Base-by-base conservation (phyloP, 2,888 invertebrate species). In the Caenorhabditis virilis region DNA sequence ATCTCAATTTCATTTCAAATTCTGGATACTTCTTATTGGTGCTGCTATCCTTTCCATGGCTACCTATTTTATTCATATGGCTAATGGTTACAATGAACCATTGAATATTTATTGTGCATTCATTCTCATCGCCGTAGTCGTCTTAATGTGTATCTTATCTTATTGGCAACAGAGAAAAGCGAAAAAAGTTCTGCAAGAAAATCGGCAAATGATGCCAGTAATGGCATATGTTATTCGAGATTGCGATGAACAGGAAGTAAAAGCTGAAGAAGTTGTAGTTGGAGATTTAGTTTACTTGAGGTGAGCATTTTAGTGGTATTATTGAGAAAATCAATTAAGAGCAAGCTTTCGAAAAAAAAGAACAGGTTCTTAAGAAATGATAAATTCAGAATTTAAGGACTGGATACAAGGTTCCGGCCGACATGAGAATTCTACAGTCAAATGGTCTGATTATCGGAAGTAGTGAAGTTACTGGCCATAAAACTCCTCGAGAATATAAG, bases 221-320 rank as follows among this genome's bases (percentile, higher is more conserved):
- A 76, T 69, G 55, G 69, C 80, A 36, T 51, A 72, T 26, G 86
- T 85, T 9, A 77, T 95, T 82, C 90, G 97, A 78, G 93, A 94
- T 86, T 93, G 93, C 77, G 92, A 93, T 86, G 93, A 93, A 85
- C 87, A 92, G 81, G 75, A 71, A 43, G 68, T 83, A n/a, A 51
- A 51, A 20, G 73, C 79, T 11, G 78, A 75, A 13, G 78, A 82
- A 25, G 63, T 83, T n/a, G 83, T 84, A 2, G 77, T 83, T 13
- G 83, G 83, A 20, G 83, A 47, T 15, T 15, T 47, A 4, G 47
- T 47, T 22, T 39, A 15, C 51, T 63, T 26, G 38, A 72, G 76
- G 18, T 48, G n/a, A n/a, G n/a, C n/a, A n/a, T n/a, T n/a, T n/a
- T n/a, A n/a, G n/a, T n/a, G n/a, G n/a, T n/a, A n/a, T n/a, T n/a